Base-by-base conservation (phyloP, 2,113 vertebrate species). In the Orycteropus afer region DNA sequence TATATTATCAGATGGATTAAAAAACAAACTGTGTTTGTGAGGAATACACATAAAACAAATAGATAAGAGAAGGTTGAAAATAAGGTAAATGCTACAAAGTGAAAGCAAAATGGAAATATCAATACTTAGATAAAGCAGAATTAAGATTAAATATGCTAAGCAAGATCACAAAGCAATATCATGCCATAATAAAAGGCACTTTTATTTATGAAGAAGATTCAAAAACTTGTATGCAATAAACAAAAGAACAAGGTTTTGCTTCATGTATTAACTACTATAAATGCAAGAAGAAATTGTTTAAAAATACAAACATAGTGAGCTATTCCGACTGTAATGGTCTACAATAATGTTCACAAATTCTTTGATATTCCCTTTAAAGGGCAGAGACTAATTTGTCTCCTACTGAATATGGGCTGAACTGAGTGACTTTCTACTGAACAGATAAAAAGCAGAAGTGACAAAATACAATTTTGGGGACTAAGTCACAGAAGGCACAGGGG, bases 121-220 rank as follows among this genome's bases (percentile, higher is more conserved):
- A 89, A 86, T 65, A 84, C 61, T 12, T 7, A 67, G n/a, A 92
- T 42, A 95, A 77, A 86, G 67, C 59, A 1, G 51, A 90, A 94
- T 85, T 79, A 94, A 73, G 76, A 89, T 83, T 90, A 79, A 94
- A 90, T 93, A 32, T 88, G 27, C 71, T 86, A 95, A 92, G 83
- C 20, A 76, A n/a, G 47, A 81, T 88, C 37, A 77, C 40, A 94
- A 77, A 81, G 29, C 40, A 94, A 91, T n/a, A 81, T 53, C 57
- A 76, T 63, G 20, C 55, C 45, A 94, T 47, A 92, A 78, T 94
- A 73, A 88, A 74, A 85, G 32, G 18, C 4, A 82, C n/a, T n/a
- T n/a, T n/a, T n/a, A 37, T 93, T 93, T 77, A 90, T 85, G 40
- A 92, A 83, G 47, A 95, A 90, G 32, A 80, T 63, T 92, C 37